Base-by-base conservation (phyloP, 2,113 vertebrate genomes). In the Dromas ardeola region DNA sequence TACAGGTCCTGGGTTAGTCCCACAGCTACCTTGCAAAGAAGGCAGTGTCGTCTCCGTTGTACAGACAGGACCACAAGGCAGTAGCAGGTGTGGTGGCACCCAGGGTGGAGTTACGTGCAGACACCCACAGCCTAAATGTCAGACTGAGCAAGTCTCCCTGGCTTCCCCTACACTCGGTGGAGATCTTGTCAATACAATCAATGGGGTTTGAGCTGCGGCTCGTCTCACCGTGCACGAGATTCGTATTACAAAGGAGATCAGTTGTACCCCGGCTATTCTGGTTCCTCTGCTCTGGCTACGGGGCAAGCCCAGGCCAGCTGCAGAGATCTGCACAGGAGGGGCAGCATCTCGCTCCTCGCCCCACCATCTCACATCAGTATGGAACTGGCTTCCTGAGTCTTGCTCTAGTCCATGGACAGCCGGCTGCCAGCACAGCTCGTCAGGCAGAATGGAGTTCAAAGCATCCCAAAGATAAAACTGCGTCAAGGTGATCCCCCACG, bases 401-500 rank as follows among this genome's bases (percentile, higher is more conserved):
- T 90, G 42, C 56, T 63, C 58, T 52, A 30, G 11, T 65, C 50
- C 27, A 10, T 3, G 5, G 69, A 73, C 69, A 94, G 69, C 43
- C 2, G 6, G 47, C 50, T 15, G 2, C 50, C 70, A 89, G 45
- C 9, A 3, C 10, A 45, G 63, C 21, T 65, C 1, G 0, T 56
- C 58, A 61, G 32, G 72, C 36, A 91, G 89, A 49, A 70, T 0
- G 0, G 26, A 76, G 56, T 49, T 79, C 10, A 63, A 71, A 55
- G 81, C 65, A 56, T 8, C 50, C 70, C 42, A 20, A 74, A 78
- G 83, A 82, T 55, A 42, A 43, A 91, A 59, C 23, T 1, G 1
- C 56, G 30, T 59, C 85, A 79, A 94, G 92, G 92, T 92, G 88
- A 95, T 85, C 74, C 58, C 56, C 34, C 43, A 92, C 4, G 50